Evolutionary conservation across 2,113 vertebrate species (phyloP).

Genomic region (Apteryx mantelli): DNA sequence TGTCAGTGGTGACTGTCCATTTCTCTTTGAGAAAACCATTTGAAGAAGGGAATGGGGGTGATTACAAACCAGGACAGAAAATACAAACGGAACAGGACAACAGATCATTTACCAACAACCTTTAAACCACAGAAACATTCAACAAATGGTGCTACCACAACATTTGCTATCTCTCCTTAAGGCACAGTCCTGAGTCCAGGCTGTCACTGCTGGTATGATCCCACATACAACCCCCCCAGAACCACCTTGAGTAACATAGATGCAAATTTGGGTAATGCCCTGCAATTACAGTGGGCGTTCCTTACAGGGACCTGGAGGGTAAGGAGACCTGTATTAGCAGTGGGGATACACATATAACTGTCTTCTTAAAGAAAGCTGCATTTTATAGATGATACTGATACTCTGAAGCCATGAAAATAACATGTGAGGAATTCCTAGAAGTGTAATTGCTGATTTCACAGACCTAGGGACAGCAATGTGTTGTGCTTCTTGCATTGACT

Average conservation of each 20-base stretch:
- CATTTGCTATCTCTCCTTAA: neutral
- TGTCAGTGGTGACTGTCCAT: neutral
- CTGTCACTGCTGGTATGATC: fast-evolving
- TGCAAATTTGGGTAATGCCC: neutral
- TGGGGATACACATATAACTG: neutral
- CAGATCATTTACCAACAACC: neutral
- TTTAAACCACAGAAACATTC: neutral
- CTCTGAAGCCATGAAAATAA: neutral
- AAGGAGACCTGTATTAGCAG: neutral
- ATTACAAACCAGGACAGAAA: fast-evolving
- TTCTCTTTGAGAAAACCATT: neutral
- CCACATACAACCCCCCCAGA: neutral
- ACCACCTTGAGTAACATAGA: too few relatives aligned
- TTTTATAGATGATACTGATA: neutral
- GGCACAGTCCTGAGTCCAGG: neutral
- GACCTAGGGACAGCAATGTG: neutral
- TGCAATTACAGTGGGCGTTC: fast-evolving
- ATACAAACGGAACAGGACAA: neutral
- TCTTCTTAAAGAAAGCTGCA: neutral
- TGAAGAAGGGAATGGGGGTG: neutral
- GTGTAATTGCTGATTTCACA: neutral
- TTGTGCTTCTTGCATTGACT: neutral
- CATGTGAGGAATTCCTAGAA: neutral
- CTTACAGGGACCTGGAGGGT: neutral
- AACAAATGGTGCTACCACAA: neutral